Evolutionary conservation across 1,140 invertebrate genomes (phyloP).

Genomic region (Mercenaria mercenaria): DNA sequence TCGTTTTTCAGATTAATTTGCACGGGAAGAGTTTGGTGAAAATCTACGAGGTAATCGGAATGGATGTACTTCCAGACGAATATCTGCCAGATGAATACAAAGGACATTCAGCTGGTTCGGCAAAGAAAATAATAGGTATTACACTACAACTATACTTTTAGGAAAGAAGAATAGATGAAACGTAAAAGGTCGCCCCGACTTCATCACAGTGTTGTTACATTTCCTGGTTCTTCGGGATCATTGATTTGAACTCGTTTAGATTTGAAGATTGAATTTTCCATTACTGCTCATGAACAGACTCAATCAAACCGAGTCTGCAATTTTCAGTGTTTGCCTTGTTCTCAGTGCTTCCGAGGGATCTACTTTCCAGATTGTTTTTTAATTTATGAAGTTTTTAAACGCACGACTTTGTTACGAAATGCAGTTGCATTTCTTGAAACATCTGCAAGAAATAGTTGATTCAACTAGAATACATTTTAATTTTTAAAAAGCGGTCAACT

Average conservation of each 20-base stretch:
- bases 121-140: neutral
- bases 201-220: neutral
- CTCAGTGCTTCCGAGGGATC: no score
- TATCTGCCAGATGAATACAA: conserved; percentile 33
- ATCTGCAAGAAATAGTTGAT: no score
- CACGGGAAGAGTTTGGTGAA: conserved; percentile 14
- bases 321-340: no score
- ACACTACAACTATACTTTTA: neutral
- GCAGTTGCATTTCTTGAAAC: no score
- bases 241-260: no score
- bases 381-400: no score
- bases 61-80: neutral
- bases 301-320: neutral
- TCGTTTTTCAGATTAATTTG: neutral
- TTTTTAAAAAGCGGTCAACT: no score
- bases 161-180: neutral
- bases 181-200: neutral
- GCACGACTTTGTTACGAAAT: no score
- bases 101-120: neutral
- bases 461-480: no score
- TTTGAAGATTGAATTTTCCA: no score
- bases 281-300: neutral
- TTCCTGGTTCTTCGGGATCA: no score
- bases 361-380: no score
- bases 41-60: neutral